Evolutionary conservation across 2,113 vertebrate genomes (phyloP).

Genomic region (Tetrax tetrax): DNA sequence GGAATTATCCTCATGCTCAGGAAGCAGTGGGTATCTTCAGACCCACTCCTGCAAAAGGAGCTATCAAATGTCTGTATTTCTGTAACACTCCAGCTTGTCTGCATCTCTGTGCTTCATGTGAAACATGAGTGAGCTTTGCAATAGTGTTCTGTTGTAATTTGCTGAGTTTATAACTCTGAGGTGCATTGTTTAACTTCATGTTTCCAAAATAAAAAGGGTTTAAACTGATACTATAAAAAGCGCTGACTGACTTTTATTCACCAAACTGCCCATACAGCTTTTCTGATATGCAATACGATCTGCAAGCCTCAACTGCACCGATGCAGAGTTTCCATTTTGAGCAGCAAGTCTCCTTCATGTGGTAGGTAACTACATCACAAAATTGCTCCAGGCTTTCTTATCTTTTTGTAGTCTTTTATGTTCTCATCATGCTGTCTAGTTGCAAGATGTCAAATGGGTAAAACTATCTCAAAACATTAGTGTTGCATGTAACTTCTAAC

Average conservation of each 20-base stretch:
- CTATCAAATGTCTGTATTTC: neutral
- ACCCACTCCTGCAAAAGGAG: neutral
- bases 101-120: neutral
- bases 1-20: neutral
- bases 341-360: neutral
- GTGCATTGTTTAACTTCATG: slow-evolving; percentile 52
- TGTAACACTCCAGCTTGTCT: neutral
- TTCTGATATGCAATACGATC: slow-evolving; percentile 16
- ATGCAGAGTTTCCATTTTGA: neutral
- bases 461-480: neutral
- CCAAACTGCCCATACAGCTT: slow-evolving; percentile 58
- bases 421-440: neutral
- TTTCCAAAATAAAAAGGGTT: slow-evolving; percentile 64
- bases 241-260: slow-evolving; percentile 34
- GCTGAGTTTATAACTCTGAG: slow-evolving; percentile 65
- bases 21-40: neutral
- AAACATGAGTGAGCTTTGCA: slow-evolving; percentile 47
- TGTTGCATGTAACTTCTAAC: neutral
- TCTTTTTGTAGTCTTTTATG: no score
- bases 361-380: neutral
- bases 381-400: neutral
- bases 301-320: neutral
- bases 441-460: neutral
- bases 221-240: slow-evolving; percentile 53
- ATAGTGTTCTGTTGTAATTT: neutral